Evolutionary conservation across 2,113 vertebrate genomes (phyloP), one percentile per base, ranked within the genome.

Genomic region (Choloepus hoffmanni): DNA sequence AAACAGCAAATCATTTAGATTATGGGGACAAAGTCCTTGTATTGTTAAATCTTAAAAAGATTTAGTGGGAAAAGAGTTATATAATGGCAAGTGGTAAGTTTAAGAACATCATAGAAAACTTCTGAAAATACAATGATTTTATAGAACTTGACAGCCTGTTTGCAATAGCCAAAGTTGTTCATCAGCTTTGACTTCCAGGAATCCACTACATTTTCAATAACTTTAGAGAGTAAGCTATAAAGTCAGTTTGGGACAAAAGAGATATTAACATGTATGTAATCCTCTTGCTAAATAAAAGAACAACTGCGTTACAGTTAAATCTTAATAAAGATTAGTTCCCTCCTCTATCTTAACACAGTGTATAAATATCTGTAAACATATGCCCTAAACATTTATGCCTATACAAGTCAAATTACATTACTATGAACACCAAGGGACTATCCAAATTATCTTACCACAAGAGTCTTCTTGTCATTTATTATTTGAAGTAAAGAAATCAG

Each of bases 91-190:
- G 18, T 14, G 18, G 23, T 62, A 90, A 87, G 14, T 43, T 70
- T 85, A 60, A 78, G 10, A 55, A 63, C 21, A 73, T 84, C 50
- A 79, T 33, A 79, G 45, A 90, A 76, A 8, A 89, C 5, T 76
- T 45, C 21, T 84, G 24, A 21, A 86, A 94, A 87, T 60, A 79
- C 14, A 94, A 30, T 55, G 30, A 89, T 91, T 82, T 90, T 63
- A 92, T 15, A 93, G 30, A 94, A 11, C 8, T 85, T 67, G 70
- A 85, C 3, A 84, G 30, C 50, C 67, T 79, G 13, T 13, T 43
- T 91, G 4, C 24, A 89, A 55, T 82, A 95, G 85, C 53, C 91
- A 95, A 93, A 96, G 89, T 8, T 93, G 23, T 48, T 93, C 30
- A 85, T 74, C 30, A 82, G 19, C 28, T 89, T 86, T 81, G 36